Evolutionary conservation across 2,888 invertebrate genomes (phyloP), one percentile per base, ranked within the genome.

Genomic region (Entomobrya proxima): DNA sequence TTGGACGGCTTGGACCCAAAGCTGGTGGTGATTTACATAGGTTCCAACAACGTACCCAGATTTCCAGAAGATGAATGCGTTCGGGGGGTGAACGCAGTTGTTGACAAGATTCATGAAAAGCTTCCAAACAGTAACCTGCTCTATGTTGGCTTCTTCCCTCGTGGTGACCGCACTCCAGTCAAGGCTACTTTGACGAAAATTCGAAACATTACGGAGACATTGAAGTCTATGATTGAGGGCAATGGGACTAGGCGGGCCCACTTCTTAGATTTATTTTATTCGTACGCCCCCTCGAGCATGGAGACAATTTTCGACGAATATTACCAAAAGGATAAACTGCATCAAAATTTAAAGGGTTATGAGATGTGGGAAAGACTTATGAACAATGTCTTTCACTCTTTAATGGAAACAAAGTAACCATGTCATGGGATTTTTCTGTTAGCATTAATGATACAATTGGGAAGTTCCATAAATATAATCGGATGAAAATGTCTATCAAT

Each of bases 1-100:
- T 92, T 98, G 90, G 97, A 97, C 91, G 94, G 95, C 92, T 95
- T 97, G 86, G 95, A 95, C 91, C 97, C 97, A 11, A 97, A 97
- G 94, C 32, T 87, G 9, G 61, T 86, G 0, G 86, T 86, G 3
- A 30, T 83, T 64, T 86, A 86, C 61, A 72, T 75, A 50, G 85
- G 84, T 0, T 69, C 72, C 13, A 85, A 80, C 27, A 87, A 80
- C 32, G 64, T 81, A n/a, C 84, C 82, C 27, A n/a, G 18, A 0
- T 24, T 67, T 44, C 44, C 58, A 9, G 55, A 64, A 4, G 64
- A n/a, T 0, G 86, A 88, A 11, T 61, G 78, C 5, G 55, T 75
- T 11, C 47, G 77, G 24, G 88, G 86, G 72, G 58, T 86, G 9
- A 27, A 37, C 1, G 76, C 55, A 18, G 78, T 81, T 2, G 21